A percentile compares a stretch with the other conserved stretches of the same genome.
Conservation (phyloP, 2,113 vertebrate species). For the Brachyhypopomus gauderio region DNA sequence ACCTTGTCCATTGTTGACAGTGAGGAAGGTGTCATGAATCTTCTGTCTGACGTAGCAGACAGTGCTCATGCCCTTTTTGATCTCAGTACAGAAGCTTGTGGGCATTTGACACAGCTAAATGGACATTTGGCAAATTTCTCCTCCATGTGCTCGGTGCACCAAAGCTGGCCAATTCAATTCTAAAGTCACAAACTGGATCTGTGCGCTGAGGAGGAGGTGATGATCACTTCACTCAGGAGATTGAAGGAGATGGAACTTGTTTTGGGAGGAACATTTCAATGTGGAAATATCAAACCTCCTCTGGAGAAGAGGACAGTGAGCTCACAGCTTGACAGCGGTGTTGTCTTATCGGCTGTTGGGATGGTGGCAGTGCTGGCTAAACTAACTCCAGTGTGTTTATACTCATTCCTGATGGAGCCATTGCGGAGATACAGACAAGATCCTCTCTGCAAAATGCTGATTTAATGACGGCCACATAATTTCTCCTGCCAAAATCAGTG, state of each 20-base stretch:
- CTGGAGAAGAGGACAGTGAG: background rate
- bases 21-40: no score
- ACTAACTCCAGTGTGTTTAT: background rate
- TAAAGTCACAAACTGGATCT: background rate
- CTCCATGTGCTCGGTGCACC: background rate
- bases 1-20: no score
- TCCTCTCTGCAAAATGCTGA: background rate
- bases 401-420: background rate
- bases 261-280: background rate
- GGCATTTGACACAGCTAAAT: background rate
- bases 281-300: background rate
- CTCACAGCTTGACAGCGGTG: slow-evolving; percentile 12
- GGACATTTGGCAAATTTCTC: background rate
- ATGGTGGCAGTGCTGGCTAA: background rate
- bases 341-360: background rate
- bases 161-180: no score
- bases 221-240: background rate
- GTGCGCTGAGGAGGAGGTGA: background rate
- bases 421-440: background rate
- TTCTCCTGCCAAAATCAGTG: background rate
- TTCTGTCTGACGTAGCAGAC: no score
- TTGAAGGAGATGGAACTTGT: background rate
- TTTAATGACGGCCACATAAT: background rate
- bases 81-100: no score
- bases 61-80: no score